phyloP scores from a whole-genome alignment of 2,888 invertebrate genomes.

The Gymnosoma rotundatum region DNA sequence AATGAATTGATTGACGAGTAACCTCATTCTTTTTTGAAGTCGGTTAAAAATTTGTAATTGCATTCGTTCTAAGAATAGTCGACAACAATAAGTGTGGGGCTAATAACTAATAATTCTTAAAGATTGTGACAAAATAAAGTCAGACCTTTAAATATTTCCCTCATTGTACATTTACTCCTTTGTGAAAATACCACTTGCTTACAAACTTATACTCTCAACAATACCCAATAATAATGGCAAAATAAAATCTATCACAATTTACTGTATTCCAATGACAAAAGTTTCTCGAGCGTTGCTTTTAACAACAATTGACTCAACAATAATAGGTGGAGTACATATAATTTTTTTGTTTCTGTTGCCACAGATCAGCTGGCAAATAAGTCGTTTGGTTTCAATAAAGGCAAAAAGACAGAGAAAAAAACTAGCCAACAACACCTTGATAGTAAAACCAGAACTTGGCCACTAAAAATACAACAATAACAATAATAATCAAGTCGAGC shows the following conservation, averaged over 20 bases:
- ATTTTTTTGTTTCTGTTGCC: constrained; percentile 2
- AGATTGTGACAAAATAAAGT: neutral
- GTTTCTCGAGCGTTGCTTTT: constrained; percentile 33
- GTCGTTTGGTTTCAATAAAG: constrained; percentile 55
- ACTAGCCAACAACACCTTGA: constrained; percentile 39
- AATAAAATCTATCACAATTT: neutral
- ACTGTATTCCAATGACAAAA: neutral
- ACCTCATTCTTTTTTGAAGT: too few relatives aligned
- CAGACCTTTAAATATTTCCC: neutral
- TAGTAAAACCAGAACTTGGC: constrained; percentile 55
- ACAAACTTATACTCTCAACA: constrained; percentile 26
- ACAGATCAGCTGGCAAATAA: constrained; percentile 57
- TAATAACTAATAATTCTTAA: too few relatives aligned
- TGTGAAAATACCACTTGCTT: constrained; percentile 3
- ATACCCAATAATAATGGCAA: neutral
- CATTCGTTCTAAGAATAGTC: too few relatives aligned
- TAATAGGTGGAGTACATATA: constrained; percentile 57
- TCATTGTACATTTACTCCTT: neutral
- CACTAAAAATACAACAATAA: constrained; percentile 38
- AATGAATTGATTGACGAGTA: too few relatives aligned
- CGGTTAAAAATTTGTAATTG: too few relatives aligned
- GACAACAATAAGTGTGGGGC: too few relatives aligned
- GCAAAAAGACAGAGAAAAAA: neutral
- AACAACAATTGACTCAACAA: constrained; percentile 42
- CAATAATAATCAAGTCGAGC: constrained; percentile 31